Evolutionary conservation across 2,888 invertebrate genomes (phyloP), one percentile per base, ranked within the genome.

Genomic region (Heliconius charithonia): DNA sequence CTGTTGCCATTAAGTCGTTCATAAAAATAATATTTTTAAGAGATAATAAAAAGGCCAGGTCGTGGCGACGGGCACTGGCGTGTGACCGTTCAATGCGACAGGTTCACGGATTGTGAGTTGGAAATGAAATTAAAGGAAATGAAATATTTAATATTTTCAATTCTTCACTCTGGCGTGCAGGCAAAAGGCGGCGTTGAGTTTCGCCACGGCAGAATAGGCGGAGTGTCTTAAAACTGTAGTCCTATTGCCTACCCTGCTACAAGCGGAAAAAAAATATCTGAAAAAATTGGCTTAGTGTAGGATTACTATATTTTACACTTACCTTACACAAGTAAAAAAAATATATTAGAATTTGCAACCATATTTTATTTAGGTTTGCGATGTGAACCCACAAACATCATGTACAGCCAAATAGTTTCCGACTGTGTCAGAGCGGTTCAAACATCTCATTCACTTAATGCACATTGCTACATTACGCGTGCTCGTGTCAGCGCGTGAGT

Each of bases 401-500:
- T 2, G 2, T n/a, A 0, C 59, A 63, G 6, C 13, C 66, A 32
- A 32, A 66, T 16, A 29, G 3, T 66, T 66, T 32, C 3, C 22
- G 29, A 29, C 22, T 29, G 22, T 27, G 65, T 7, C 32, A 66
- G 0, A 32, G 7, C 22, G 16, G 9, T 10, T 32, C 59, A 37
- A 16, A 37, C 22, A 56, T 71, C 56, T 37, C 25, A 74, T 63
- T 37, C 41, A 27, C 41, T 2, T 45, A 41, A 25, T 29, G 29
- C 41, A 63, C 74, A 29, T 29, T 29, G 63, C 41, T n/a, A 72
- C 56, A 63, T 51, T 66, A 41, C 76, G 51, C 66, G 71, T 69
- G 65, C 62, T 45, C 65, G 67, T 80, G 41, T 74, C 37, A 45
- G 79, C 79, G 71, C 80, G 78, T 80, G 80, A 79, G 65, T 66